Evolutionary conservation across 2,888 invertebrate genomes (phyloP).

Genomic region (Blera fallax): DNA sequence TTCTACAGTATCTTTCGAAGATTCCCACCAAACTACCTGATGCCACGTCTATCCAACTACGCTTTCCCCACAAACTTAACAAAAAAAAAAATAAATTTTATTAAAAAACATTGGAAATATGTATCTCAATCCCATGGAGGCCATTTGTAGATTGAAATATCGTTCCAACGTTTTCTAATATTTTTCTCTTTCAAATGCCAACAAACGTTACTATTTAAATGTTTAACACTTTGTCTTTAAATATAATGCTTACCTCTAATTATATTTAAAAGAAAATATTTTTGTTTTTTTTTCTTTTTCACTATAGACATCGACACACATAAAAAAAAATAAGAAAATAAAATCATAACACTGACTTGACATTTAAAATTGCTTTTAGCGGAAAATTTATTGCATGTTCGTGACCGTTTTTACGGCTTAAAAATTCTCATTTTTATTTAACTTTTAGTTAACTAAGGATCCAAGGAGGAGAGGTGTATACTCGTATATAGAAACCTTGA

Average conservation of each 20-base stretch:
- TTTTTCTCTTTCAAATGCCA: neutral
- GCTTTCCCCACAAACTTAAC: neutral
- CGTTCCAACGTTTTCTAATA: slow-evolving; percentile 1
- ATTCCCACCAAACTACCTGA: no score
- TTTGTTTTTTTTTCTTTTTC: neutral
- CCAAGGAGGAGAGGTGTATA: neutral
- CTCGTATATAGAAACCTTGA: slow-evolving; percentile 57
- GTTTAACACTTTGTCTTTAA: neutral
- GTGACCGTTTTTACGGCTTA: neutral
- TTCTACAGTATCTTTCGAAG: no score
- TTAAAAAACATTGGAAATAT: neutral
- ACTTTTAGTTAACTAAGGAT: neutral
- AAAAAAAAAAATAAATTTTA: neutral
- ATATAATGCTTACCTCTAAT: neutral
- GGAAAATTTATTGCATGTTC: slow-evolving; percentile 5
- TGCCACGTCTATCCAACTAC: neutral
- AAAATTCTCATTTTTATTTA: neutral
- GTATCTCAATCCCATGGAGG: slow-evolving; percentile 42
- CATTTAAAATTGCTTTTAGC: slow-evolving; percentile 16
- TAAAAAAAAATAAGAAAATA: neutral
- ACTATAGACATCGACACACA: neutral
- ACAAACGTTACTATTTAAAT: neutral
- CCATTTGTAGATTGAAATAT: slow-evolving; percentile 15
- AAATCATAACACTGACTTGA: neutral
- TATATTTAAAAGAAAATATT: neutral